Conservation (phyloP, 92 coral and sea anemone species). For the Galaxea fascicularis region DNA sequence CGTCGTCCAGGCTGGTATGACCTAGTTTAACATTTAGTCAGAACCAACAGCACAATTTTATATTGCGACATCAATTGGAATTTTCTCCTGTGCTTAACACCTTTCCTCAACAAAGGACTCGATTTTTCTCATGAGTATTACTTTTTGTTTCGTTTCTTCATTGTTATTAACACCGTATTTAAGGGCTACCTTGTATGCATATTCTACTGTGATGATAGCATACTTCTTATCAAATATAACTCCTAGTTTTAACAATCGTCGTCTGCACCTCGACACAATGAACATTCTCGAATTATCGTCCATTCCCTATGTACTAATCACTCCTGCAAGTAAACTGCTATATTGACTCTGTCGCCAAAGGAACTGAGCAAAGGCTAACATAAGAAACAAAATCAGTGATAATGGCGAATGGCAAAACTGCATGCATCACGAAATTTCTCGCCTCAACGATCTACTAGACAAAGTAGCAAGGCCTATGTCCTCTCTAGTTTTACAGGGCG, state of each 20-base stretch:
- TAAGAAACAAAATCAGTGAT: neutral
- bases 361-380: neutral
- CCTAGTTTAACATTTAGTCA: neutral
- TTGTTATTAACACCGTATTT: neutral
- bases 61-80: constrained; percentile 11
- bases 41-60: constrained; percentile 2
- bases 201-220: neutral
- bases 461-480: neutral
- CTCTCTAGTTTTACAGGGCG: neutral
- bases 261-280: neutral
- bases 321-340: neutral
- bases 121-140: constrained; percentile 16
- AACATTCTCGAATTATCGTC: neutral
- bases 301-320: neutral
- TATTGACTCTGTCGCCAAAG: neutral
- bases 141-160: neutral
- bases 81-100: constrained; percentile 16
- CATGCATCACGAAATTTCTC: neutral
- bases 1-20: neutral
- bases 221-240: neutral
- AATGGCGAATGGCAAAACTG: too few relatives aligned
- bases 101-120: constrained; percentile 1
- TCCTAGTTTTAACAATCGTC: neutral
- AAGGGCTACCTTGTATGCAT: neutral
- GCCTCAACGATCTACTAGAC: neutral